phyloP scores from a whole-genome alignment of 2,888 invertebrate genomes.

The Epirrhoe tristata region DNA sequence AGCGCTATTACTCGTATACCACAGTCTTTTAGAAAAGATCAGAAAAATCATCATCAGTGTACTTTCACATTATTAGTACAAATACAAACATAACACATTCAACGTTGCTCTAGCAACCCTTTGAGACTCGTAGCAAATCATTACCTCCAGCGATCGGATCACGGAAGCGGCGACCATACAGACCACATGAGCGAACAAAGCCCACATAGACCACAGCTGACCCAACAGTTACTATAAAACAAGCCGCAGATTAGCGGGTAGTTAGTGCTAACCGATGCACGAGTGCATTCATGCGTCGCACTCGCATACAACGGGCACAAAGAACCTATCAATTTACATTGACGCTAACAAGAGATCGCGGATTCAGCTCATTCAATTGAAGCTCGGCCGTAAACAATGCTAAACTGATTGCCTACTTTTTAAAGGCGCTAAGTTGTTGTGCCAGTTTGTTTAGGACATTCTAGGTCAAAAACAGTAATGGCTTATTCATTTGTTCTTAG shows the following conservation, averaged over 20 bases:
- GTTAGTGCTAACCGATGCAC: constrained; percentile 24
- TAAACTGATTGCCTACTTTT: constrained; percentile 16
- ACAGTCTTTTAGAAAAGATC: too few relatives aligned
- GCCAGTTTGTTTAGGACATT: constrained; percentile 13
- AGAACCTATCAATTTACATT: constrained; percentile 51
- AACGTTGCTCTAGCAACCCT: constrained; percentile 1
- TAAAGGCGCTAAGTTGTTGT: constrained; percentile 6
- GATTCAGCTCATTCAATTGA: constrained; percentile 21
- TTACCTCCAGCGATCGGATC: constrained; percentile 31
- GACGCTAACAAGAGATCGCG: constrained; percentile 36
- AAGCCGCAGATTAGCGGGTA: constrained; percentile 4
- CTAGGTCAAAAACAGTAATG: constrained; percentile 4
- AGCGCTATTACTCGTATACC: too few relatives aligned
- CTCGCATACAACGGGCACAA: constrained; percentile 42
- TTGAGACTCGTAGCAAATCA: constrained; percentile 7
- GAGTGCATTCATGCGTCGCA: constrained; percentile 45
- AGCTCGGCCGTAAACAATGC: constrained; percentile 2
- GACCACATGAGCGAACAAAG: constrained; percentile 37
- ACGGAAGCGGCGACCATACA: constrained; percentile 35
- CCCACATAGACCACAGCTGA: constrained; percentile 26
- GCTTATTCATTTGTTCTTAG: not conserved
- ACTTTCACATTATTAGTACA: too few relatives aligned
- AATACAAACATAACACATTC: too few relatives aligned
- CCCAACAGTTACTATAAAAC: constrained; percentile 10
- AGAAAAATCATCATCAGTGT: too few relatives aligned